phyloP scores from a whole-genome alignment of 2,888 invertebrate genomes.

The Heliconius hortense region DNA sequence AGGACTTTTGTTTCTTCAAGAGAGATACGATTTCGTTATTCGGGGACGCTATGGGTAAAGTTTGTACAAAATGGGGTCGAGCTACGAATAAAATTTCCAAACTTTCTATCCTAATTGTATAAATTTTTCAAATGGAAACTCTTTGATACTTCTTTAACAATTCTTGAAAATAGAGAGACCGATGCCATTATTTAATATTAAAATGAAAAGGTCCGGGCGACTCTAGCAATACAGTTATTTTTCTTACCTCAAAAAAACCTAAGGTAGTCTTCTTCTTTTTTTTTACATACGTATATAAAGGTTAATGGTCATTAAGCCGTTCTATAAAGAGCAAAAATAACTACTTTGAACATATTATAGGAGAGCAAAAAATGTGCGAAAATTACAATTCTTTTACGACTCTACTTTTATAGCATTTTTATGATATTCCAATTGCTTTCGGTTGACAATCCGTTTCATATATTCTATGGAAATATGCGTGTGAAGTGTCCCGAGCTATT shows the following conservation, averaged over 20 bases:
- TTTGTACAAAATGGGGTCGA: slow-evolving; percentile 59
- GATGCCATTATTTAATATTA: slow-evolving; percentile 22
- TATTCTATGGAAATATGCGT: slow-evolving; percentile 75
- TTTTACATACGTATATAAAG: slow-evolving; percentile 20
- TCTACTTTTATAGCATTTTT: slow-evolving; percentile 74
- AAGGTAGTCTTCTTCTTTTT: not conserved
- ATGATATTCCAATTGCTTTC: slow-evolving; percentile 73
- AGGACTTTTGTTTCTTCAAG: slow-evolving; percentile 39
- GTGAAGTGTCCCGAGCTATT: slow-evolving; percentile 64
- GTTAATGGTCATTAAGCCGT: slow-evolving; percentile 30
- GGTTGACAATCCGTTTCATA: slow-evolving; percentile 71
- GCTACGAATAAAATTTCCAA: slow-evolving; percentile 69
- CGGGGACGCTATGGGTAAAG: slow-evolving; percentile 63
- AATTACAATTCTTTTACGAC: slow-evolving; percentile 64
- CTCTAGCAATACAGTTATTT: slow-evolving; percentile 15
- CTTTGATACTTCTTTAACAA: slow-evolving; percentile 44
- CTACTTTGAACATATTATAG: slow-evolving; percentile 46
- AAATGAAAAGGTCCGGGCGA: slow-evolving; percentile 25
- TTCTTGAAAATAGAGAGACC: slow-evolving; percentile 25
- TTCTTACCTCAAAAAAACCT: not conserved
- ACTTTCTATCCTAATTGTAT: slow-evolving; percentile 71
- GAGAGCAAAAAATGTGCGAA: slow-evolving; percentile 58
- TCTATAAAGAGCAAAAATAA: slow-evolving; percentile 29
- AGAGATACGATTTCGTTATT: slow-evolving; percentile 39
- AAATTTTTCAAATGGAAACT: slow-evolving; percentile 60